phyloP scores from a whole-genome alignment of 1,140 invertebrate genomes.

The Zaprionus capensis region DNA sequence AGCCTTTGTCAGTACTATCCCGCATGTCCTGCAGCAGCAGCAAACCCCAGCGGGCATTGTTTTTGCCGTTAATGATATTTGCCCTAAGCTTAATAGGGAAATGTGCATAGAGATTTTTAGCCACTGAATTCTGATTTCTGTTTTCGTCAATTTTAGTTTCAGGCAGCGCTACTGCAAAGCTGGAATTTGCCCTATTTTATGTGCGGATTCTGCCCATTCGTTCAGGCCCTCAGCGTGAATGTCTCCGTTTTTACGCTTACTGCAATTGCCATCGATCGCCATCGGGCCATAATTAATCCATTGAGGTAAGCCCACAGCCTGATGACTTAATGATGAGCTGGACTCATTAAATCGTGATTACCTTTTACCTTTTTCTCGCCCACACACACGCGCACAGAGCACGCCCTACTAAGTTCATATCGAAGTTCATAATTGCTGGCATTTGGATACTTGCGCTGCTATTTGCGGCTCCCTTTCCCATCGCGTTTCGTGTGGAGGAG shows the following conservation, averaged over 20 bases:
- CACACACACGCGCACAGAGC: constrained; percentile 86
- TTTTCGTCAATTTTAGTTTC: constrained; percentile 86
- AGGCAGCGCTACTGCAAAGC: constrained; percentile 91
- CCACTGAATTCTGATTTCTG: neutral
- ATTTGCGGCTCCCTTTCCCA: constrained; percentile 88
- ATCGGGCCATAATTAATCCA: constrained; percentile 89
- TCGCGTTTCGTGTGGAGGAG: constrained; percentile 87
- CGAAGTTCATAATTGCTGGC: constrained; percentile 88
- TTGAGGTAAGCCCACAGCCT: constrained; percentile 85
- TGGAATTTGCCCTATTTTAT: constrained; percentile 94
- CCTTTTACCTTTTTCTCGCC: neutral
- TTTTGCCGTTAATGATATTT: constrained; percentile 56
- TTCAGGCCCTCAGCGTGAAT: constrained; percentile 91
- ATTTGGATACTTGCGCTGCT: constrained; percentile 88
- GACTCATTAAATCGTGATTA: constrained; percentile 28
- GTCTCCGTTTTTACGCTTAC: constrained; percentile 93
- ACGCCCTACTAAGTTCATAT: constrained; percentile 88
- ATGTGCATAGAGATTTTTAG: neutral
- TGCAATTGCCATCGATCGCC: constrained; percentile 91
- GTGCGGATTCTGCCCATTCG: constrained; percentile 93
- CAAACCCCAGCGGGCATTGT: neutral
- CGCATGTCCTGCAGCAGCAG: neutral
- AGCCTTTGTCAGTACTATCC: constrained; percentile 6
- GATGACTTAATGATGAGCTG: constrained; percentile 11
- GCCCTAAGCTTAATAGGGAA: constrained; percentile 16